Evolutionary conservation across 2,888 invertebrate species (phyloP), one percentile per base, ranked within the genome.

Genomic region (Ophioninae sp.): DNA sequence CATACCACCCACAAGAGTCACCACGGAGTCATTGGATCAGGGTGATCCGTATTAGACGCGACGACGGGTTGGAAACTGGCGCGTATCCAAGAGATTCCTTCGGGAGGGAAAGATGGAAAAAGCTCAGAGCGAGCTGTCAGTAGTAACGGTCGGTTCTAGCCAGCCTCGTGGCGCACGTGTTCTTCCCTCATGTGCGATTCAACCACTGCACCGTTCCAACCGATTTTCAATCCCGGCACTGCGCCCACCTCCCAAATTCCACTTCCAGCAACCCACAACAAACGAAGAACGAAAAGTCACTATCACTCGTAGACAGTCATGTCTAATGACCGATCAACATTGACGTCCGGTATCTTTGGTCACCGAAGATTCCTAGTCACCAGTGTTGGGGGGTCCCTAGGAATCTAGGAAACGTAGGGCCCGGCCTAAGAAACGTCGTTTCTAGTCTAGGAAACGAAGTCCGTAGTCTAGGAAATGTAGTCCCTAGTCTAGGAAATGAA

Each of bases 121-220:
- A 30, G 37, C 82, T 77, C 82, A 73, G 76, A 78, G 78, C 65
- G 84, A 84, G 73, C 82, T 82, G 84, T 84, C 84, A 84, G 84
- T 84, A 76, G 84, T 82, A 79, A 79, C 84, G 84, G 82, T 77
- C 82, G 78, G 67, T 77, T 73, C 76, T 76, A 72, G 84, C 79
- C 84, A 84, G 79, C 84, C 84, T 84, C 84, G 84, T 84, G 84
- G 84, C 79, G 84, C 81, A 79, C 84, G 79, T 79, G 84, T 84
- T 81, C 79, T 68, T 75, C 30, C 44, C 81, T 64, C 84, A 63
- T 59, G 76, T 51, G 76, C 79, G 56, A 72, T 76, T 64, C 75
- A 72, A 13, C 75, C 79, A 58, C 10, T 76, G 58, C n/a, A 65
- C 30, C 74, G 74, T 67, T 10, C 64, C 59, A 61, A 73, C 79